These are phyloP conservation scores for Puma concolor DNA, from an alignment of 2,113 vertebrate species.

Conservation along the genomic window DNA sequence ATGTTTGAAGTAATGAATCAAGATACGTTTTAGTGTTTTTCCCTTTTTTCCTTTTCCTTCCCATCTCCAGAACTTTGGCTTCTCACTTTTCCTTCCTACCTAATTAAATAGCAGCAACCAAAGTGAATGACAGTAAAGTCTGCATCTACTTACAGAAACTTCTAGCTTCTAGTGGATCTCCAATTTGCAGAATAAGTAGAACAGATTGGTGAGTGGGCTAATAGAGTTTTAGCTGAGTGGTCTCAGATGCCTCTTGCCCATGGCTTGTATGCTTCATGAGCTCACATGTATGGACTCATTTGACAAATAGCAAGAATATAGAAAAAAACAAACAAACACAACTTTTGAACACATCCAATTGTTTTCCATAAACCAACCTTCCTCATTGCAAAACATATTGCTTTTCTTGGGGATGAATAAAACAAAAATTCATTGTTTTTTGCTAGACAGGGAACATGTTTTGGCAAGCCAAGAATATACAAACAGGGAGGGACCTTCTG, in stretches of 20 bases:
- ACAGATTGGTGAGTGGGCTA: neutral
- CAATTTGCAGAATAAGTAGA: neutral
- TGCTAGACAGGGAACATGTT: neutral
- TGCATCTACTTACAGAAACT: neutral
- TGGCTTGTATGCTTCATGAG: neutral
- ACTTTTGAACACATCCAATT: neutral
- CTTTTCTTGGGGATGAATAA: neutral
- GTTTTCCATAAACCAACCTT: neutral
- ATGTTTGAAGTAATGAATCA: neutral
- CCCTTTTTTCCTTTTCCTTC: neutral
- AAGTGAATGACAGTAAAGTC: neutral
- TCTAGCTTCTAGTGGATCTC: neutral
- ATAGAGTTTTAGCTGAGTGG: neutral
- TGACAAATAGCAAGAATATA: neutral
- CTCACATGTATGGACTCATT: neutral
- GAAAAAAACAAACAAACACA: neutral
- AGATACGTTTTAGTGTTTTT: neutral
- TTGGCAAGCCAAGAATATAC: conserved; percentile 4
- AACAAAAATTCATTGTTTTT: neutral
- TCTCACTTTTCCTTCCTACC: neutral
- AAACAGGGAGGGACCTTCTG: neutral
- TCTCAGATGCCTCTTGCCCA: neutral
- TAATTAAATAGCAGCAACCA: neutral
- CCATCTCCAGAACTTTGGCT: neutral
- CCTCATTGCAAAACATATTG: neutral